Conservation (phyloP, 1,140 invertebrate genomes). For the Brachionus angularis region DNA sequence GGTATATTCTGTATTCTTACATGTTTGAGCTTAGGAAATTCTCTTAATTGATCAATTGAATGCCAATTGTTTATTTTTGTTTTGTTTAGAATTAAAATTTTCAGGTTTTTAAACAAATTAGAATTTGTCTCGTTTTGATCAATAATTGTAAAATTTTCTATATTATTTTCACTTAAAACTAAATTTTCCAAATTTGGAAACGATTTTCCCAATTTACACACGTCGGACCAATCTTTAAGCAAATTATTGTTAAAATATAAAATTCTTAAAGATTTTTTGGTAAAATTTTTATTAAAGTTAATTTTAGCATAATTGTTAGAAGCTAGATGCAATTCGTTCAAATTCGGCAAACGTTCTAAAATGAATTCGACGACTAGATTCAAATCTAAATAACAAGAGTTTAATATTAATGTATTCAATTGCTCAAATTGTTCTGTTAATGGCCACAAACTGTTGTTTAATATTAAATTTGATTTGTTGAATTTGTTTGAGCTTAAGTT, state of each 20-base stretch:
- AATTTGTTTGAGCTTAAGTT: constrained; percentile 42
- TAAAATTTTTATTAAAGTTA: constrained; percentile 60
- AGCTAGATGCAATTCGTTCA: constrained; percentile 83
- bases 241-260: constrained; percentile 66
- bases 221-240: constrained; percentile 72
- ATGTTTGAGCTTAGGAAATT: constrained; percentile 75
- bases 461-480: background rate
- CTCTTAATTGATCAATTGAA: constrained; percentile 75
- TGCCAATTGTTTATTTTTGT: constrained; percentile 76
- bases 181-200: constrained; percentile 79
- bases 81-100: constrained; percentile 77
- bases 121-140: background rate
- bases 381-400: constrained; percentile 21
- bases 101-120: constrained; percentile 64
- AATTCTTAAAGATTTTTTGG: constrained; percentile 67
- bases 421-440: background rate
- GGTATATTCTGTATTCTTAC: constrained; percentile 68
- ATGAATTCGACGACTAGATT: constrained; percentile 19
- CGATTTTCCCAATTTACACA: constrained; percentile 69
- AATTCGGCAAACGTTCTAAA: constrained; percentile 52
- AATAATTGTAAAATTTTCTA: constrained; percentile 70
- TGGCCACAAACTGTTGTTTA: background rate
- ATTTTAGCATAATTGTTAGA: constrained; percentile 73
- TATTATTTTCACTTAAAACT: constrained; percentile 77
- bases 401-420: constrained; percentile 41